phyloP scores from a whole-genome alignment of 2,888 invertebrate genomes.

The Anthrax anthrax region DNA sequence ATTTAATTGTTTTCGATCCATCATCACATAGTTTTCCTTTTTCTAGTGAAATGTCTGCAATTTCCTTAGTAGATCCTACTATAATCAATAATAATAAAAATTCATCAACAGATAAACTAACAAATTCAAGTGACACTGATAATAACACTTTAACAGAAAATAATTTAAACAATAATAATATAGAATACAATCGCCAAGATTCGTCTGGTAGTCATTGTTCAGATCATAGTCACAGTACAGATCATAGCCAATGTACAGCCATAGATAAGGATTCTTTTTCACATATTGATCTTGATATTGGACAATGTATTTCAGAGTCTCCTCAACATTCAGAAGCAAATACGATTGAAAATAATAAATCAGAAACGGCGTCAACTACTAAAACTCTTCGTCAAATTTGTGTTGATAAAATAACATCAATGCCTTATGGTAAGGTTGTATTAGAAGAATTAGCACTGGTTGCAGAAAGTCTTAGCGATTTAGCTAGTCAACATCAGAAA shows the following conservation, averaged over 20 bases:
- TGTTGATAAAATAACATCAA: slow-evolving; percentile 45
- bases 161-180: neutral
- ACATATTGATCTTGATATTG: slow-evolving; percentile 38
- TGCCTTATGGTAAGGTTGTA: slow-evolving; percentile 55
- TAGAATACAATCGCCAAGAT: slow-evolving; percentile 36
- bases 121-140: neutral
- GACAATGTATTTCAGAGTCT: slow-evolving; percentile 21
- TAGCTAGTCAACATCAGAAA: slow-evolving; percentile 9
- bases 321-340: slow-evolving; percentile 13
- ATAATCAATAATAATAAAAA: neutral
- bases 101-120: neutral
- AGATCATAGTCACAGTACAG: slow-evolving; percentile 39
- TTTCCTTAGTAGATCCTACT: neutral
- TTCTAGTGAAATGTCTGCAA: neutral
- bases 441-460: slow-evolving; percentile 52
- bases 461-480: slow-evolving; percentile 34
- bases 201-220: slow-evolving; percentile 48
- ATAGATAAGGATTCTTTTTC: slow-evolving; percentile 20
- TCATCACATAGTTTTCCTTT: too few relatives aligned
- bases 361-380: slow-evolving; percentile 22
- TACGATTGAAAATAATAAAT: neutral
- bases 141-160: neutral
- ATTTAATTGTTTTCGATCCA: too few relatives aligned
- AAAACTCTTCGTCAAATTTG: slow-evolving; percentile 48
- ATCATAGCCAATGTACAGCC: slow-evolving; percentile 54